Evolutionary conservation across 2,797 vertebrate genomes (phyloP), one percentile per base, ranked within the genome.

Genomic region (Hydrolagus colliei): DNA sequence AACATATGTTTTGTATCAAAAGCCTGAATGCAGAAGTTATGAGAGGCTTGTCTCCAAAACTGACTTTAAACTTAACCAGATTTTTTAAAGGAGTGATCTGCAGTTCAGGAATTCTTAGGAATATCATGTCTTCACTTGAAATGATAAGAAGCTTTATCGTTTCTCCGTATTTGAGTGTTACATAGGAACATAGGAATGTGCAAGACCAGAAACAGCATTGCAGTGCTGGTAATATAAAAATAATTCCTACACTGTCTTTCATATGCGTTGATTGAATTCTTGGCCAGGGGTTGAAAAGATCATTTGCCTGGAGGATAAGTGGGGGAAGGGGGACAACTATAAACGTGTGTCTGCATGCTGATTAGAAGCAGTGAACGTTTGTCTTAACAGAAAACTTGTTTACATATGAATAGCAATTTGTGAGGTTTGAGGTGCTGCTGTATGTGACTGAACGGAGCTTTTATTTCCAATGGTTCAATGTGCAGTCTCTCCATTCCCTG

Each of bases 361-460:
- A 63, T 22, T 65, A 62, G 4, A 22, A 79, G 65, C 12, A 79
- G 68, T 11, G 9, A 68, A 52, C 2, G 67, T 16, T 61, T 13
- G 65, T 71, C 16, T n/a, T 84, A 35, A 71, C 20, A 11, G 79
- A 84, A 71, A 82, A 14, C 79, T 41, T 35, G 41, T 82, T 82
- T 14, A 68, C 79, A 68, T 52, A 12, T 68, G 12, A 84, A 41
- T 84, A 5, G 27, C 2, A 84, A 82, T 84, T 84, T 84, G n/a
- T 13, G 7, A 22, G 8, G 22, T 65, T 63, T 12, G 61, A 79
- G 14, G 41, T 71, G 1, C 27, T 41, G 16, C 20, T 84, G 20
- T 20, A 41, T 11, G 3, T 52, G 41, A 52, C 3, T 52, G 41
- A 52, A 52, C 41, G 6, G 41, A 5, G 32, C 16, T 63, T 35